These are phyloP conservation scores for Pterocles gutturalis DNA, from an alignment of 2,113 vertebrate genomes.

Conservation along the genomic window DNA sequence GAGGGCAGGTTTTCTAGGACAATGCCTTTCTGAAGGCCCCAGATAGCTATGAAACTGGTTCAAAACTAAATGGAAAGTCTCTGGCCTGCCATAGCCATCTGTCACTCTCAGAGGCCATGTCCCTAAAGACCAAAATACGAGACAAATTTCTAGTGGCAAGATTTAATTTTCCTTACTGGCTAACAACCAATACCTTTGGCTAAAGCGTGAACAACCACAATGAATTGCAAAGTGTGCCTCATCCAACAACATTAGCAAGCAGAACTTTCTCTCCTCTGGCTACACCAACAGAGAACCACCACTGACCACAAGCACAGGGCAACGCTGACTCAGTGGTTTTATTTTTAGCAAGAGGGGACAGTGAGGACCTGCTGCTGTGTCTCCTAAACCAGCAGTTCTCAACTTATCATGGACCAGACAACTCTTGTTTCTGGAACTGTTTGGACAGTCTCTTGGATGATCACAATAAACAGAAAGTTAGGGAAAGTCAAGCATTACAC, in stretches of 20 bases:
- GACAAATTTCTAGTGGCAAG: neutral
- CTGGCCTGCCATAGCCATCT: neutral
- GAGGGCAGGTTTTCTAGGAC: neutral
- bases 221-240: neutral
- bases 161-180: neutral
- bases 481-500: neutral
- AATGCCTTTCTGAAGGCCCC: neutral
- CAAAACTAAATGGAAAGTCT: neutral
- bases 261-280: neutral
- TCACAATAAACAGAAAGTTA: neutral
- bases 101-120: neutral
- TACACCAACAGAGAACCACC: neutral
- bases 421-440: neutral
- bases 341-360: neutral
- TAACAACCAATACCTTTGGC: neutral
- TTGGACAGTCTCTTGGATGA: neutral
- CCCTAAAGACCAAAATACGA: neutral
- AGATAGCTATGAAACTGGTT: neutral
- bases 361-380: neutral
- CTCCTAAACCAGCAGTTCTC: neutral
- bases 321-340: neutral
- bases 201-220: neutral
- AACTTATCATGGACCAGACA: accelerated
- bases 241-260: neutral
- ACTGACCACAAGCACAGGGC: neutral